Evolutionary conservation across 2,113 vertebrate genomes (phyloP).

Genomic region (Choloepus hoffmanni): DNA sequence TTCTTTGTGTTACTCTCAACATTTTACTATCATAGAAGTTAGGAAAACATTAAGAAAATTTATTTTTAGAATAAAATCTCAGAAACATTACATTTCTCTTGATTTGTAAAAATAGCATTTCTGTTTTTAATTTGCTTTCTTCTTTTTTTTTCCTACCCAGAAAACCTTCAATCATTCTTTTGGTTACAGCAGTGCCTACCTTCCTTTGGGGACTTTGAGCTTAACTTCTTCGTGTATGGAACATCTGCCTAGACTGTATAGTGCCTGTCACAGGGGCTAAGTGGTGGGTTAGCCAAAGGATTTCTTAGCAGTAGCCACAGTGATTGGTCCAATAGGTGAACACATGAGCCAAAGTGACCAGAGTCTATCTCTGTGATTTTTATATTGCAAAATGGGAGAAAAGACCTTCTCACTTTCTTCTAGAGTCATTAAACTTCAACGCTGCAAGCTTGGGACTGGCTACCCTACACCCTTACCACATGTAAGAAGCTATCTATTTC

Average conservation of each 20-base stretch:
- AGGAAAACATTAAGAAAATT: background rate
- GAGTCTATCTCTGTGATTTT: background rate
- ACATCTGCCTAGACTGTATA: no score
- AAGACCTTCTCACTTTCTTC: background rate
- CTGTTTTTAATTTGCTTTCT: background rate
- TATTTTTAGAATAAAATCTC: background rate
- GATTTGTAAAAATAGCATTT: background rate
- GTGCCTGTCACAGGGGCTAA: background rate
- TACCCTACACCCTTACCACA: background rate
- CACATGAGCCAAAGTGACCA: background rate
- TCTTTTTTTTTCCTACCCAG: background rate
- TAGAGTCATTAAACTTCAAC: background rate
- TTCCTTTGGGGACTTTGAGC: background rate
- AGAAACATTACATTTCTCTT: background rate
- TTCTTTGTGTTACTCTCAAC: no score
- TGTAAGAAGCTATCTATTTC: background rate
- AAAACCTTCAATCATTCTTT: background rate
- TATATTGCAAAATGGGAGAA: background rate
- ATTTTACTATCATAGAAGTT: background rate
- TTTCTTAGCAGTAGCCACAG: background rate
- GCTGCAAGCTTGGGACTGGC: background rate
- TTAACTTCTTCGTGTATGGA: background rate
- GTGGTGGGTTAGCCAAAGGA: background rate
- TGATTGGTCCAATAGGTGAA: background rate
- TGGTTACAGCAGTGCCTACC: background rate